Base-by-base conservation (phyloP, 2,888 invertebrate species). In the Yponomeuta malinellus region DNA sequence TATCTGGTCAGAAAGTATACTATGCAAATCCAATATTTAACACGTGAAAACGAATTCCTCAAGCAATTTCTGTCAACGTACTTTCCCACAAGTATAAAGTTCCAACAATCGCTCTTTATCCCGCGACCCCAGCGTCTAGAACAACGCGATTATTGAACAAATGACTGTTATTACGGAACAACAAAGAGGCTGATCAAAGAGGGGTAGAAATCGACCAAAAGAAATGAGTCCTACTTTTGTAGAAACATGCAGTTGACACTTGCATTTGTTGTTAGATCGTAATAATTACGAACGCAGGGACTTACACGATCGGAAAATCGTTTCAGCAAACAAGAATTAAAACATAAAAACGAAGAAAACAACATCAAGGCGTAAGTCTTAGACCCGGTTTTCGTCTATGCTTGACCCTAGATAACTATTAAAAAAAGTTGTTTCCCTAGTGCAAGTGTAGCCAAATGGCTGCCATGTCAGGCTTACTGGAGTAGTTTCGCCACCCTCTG, bases 11-110 rank as follows among this genome's bases (percentile, higher is more conserved):
- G 43, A 2, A 23, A 23, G 23, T 37, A 37, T 37, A 37, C 37
- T 23, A 2, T 4, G 37, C 37, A 37, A 4, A 43, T 43, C 29
- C 29, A 23, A 64, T 64, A 63, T 64, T 64, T 29, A 5, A 63
- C 43, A 10, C 43, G 33, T 37, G 15, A 43, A 66, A 52, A 59
- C 12, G 52, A 59, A 15, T 59, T 59, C 52, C 52, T 59, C 5
- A 15, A 59, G 12, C 52, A 59, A 6, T 67, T 69, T 63, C n/a
- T 43, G 78, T 81, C 79, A 89, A 88, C 89, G 88, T 83, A 77
- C 82, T 86, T 91, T 91, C 91, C 87, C 91, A 91, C 90, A 88
- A 82, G 84, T 91, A 89, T 91, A 89, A 83, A 72, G 80, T 89
- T 81, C 73, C 77, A 48, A 82, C 84, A 85, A 83, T 81, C 73